Conservation (phyloP, 1,140 invertebrate species). For the Bombus waltoni region DNA sequence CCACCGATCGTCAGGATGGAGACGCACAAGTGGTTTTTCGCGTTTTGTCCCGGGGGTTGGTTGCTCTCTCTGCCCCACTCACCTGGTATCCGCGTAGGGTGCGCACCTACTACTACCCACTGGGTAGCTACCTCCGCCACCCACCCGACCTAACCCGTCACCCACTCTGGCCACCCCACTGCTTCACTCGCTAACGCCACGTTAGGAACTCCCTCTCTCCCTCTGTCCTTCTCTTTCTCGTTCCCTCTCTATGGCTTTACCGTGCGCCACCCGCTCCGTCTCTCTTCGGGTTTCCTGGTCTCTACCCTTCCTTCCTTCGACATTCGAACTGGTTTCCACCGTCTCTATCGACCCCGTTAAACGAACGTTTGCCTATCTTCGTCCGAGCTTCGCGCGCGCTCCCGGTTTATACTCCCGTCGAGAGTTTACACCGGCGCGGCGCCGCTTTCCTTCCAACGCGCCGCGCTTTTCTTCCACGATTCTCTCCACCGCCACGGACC, state of each 20-base stretch:
- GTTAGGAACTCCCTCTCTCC: constrained; percentile 52
- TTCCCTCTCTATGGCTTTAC: not conserved
- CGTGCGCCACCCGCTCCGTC: not conserved
- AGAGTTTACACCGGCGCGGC: too few relatives aligned
- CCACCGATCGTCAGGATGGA: constrained; percentile 47
- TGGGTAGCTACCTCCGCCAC: constrained; percentile 65
- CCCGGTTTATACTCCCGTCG: too few relatives aligned
- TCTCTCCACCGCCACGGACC: not conserved
- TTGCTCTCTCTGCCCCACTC: constrained; percentile 72
- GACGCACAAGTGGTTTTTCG: constrained; percentile 72
- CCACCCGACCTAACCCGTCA: constrained; percentile 57
- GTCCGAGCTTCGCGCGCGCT: too few relatives aligned
- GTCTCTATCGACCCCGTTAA: not conserved
- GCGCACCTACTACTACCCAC: constrained; percentile 76
- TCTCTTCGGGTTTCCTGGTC: not conserved
- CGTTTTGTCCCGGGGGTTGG: constrained; percentile 70
- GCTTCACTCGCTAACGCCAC: constrained; percentile 70
- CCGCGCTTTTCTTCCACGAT: not conserved
- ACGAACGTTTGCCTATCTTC: too few relatives aligned
- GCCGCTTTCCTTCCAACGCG: too few relatives aligned
- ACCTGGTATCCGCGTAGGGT: constrained; percentile 77
- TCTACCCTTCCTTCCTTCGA: not conserved
- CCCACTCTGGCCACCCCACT: constrained; percentile 67
- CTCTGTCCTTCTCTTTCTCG: not conserved
- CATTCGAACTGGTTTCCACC: not conserved